Evolutionary conservation across 35 echinoderm and acorn worm genomes (phyloP), one percentile per base, ranked within the genome.

Genomic region (Acanthaster planci): DNA sequence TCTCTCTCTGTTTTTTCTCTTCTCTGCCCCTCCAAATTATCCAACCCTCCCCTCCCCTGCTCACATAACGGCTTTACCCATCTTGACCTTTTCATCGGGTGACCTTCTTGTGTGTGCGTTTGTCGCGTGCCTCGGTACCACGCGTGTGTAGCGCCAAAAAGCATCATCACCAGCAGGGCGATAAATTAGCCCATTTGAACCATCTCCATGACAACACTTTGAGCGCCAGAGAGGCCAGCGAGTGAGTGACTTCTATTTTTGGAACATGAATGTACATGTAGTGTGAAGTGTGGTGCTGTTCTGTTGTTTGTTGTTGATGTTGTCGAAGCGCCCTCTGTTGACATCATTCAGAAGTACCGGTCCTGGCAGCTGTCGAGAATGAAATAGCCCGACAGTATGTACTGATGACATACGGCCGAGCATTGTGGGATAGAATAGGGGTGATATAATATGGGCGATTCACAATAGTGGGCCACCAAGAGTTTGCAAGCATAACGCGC

Each of bases 101-200:
- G 29, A 59, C 55, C 58, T 60, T 32, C 54, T n/a, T n/a, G n/a
- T n/a, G n/a, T n/a, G n/a, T 67, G 23, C 56, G 40, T 55, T 1
- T 84, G 35, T 84, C 3, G 14, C 34, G 37, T 59, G 37, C 42
- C 42, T 47, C 42, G 19, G 23, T 34, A 30, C 64, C 22, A 72
- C 64, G 30, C 23, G 34, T 72, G 29, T 15, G 64, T 29, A 72
- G 64, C 30, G 64, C 64, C 5, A 72, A 72, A 72, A 34, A 26
- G 64, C 64, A 72, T 29, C 64, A 72, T 72, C 64, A 72, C 22
- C 64, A n/a, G n/a, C n/a, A 72, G 21, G 64, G 64, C 64, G 64
- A 72, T 72, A 72, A 72, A 72, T 31, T 72, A 31, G 15, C 64
- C 14, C 22, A 72, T 72, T 72, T 34, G 26, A 26, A 34, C 26